phyloP scores from a whole-genome alignment of 2,113 vertebrate genomes.

The Brachypteracias leptosomus region DNA sequence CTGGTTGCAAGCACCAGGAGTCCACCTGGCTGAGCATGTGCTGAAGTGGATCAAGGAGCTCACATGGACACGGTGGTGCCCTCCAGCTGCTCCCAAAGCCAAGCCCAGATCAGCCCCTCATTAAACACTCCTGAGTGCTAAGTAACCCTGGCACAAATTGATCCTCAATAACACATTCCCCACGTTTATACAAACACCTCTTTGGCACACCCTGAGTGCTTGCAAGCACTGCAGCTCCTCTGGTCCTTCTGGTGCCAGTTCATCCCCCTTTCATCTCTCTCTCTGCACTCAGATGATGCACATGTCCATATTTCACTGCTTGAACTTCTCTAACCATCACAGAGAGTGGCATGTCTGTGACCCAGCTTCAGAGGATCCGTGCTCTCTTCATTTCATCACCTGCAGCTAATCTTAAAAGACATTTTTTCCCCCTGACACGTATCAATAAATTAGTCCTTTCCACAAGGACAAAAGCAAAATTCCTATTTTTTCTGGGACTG shows the following conservation, averaged over 20 bases:
- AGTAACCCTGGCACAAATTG: neutral
- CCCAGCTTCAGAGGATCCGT: neutral
- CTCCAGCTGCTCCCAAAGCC: neutral
- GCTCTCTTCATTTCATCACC: neutral
- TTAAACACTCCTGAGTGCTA: neutral
- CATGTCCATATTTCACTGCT: neutral
- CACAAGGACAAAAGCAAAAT: neutral
- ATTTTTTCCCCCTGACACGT: neutral
- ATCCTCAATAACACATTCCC: neutral
- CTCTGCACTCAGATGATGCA: neutral
- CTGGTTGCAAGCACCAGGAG: neutral
- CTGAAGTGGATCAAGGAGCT: neutral
- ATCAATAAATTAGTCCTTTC: neutral
- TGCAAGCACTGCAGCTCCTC: neutral
- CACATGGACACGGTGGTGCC: too few species aligned
- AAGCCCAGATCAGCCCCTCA: neutral
- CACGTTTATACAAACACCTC: neutral
- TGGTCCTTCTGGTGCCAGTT: neutral
- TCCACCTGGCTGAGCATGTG: accelerated
- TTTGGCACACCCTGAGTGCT: neutral
- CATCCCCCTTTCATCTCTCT: neutral
- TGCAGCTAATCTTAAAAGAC: neutral
- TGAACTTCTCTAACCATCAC: neutral
- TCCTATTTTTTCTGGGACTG: neutral
- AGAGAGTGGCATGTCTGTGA: neutral